These are phyloP conservation scores for Xylota sylvarum DNA, from an alignment of 2,888 invertebrate species.

Conservation along the genomic window DNA sequence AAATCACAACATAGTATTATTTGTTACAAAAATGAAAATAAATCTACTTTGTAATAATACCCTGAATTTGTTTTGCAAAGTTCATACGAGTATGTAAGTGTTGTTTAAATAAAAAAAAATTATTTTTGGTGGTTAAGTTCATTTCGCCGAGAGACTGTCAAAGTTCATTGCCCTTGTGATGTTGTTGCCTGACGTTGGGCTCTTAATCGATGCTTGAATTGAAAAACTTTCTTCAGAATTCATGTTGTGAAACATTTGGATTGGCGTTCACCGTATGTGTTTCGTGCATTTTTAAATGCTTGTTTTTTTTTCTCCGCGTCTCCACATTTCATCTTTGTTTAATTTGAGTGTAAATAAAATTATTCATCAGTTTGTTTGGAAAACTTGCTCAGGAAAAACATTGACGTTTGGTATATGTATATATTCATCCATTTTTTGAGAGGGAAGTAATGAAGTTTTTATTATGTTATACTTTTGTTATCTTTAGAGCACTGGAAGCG, in stretches of 20 bases:
- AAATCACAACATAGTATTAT: not conserved
- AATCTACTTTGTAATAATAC: not conserved
- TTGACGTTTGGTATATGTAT: not conserved
- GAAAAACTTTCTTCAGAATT: conserved; percentile 12
- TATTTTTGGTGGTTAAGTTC: conserved; percentile 17
- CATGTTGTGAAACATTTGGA: conserved; percentile 23
- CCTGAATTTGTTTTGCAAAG: conserved; percentile 18
- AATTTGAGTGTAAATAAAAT: conserved; percentile 6
- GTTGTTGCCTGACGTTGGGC: not conserved
- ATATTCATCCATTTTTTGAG: not conserved
- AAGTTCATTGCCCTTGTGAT: conserved; percentile 39
- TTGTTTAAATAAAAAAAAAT: conserved; percentile 14
- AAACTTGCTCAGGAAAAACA: not conserved
- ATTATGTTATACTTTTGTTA: too few species aligned
- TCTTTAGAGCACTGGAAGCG: too few species aligned
- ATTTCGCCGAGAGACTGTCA: conserved; percentile 8
- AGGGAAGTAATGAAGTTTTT: not conserved
- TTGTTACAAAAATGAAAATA: not conserved
- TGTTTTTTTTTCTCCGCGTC: conserved; percentile 16
- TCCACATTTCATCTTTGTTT: conserved; percentile 29
- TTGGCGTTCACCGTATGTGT: not conserved
- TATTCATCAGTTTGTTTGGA: conserved; percentile 18
- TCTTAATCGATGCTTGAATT: not conserved
- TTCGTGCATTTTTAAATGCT: conserved; percentile 27
- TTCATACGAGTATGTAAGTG: conserved; percentile 19